Percentiles rank a stretch among this genome's conserved stretches.
Evolutionary conservation across 2,888 invertebrate species (phyloP).

Genomic region (Scaptomyza polygonia): DNA sequence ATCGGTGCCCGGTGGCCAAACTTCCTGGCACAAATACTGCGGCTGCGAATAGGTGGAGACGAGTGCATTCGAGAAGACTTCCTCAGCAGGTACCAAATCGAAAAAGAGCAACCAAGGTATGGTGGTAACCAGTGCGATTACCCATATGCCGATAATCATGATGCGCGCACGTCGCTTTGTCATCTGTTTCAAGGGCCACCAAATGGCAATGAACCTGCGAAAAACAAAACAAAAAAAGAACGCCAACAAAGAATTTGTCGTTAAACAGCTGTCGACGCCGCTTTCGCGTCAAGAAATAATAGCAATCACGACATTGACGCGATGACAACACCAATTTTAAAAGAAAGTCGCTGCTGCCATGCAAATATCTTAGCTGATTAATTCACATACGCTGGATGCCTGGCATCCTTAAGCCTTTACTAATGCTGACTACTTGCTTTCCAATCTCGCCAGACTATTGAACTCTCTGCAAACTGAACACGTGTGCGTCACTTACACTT

Average conservation of each 20-base stretch:
- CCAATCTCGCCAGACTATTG: slow-evolving; percentile 71
- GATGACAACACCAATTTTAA: slow-evolving; percentile 67
- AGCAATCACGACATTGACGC: slow-evolving; percentile 52
- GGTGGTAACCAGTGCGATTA: slow-evolving; percentile 92
- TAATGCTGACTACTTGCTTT: slow-evolving; percentile 73
- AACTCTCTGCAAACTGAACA: slow-evolving; percentile 53
- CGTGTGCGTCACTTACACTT: slow-evolving; percentile 29
- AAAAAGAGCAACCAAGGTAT: slow-evolving; percentile 97
- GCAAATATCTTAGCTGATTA: slow-evolving; percentile 76
- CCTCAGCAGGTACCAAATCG: slow-evolving; percentile 86
- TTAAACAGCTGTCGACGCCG: slow-evolving; percentile 35
- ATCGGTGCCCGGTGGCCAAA: slow-evolving; percentile 93
- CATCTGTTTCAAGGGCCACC: slow-evolving; percentile 97
- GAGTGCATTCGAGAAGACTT: slow-evolving; percentile 87
- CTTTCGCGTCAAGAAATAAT: slow-evolving; percentile 56
- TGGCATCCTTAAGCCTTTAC: slow-evolving; percentile 72
- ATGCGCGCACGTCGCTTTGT: slow-evolving; percentile 93
- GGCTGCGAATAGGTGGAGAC: slow-evolving; percentile 88
- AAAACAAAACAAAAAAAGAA: slow-evolving; percentile 82
- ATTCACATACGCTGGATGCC: slow-evolving; percentile 73
- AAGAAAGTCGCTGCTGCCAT: slow-evolving; percentile 41
- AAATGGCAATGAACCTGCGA: slow-evolving; percentile 95
- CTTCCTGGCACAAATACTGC: slow-evolving; percentile 91
- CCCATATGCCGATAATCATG: slow-evolving; percentile 96
- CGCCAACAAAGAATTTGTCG: slow-evolving; percentile 63